Conservation (phyloP, 1,140 invertebrate species). For the Leptinotarsa texana region DNA sequence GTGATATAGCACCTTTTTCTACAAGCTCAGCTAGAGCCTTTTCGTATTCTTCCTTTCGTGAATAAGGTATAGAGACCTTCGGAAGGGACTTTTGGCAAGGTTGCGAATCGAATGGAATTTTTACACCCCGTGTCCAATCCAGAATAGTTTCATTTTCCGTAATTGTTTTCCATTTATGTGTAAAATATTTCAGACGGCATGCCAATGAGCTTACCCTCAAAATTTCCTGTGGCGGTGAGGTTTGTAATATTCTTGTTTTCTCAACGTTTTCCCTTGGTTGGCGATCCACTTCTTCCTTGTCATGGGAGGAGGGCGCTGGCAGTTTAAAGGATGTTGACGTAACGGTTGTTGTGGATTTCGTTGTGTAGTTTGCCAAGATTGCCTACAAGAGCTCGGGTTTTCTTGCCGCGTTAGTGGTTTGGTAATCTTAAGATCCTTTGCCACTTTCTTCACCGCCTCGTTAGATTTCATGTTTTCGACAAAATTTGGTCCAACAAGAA, state of each 20-base stretch:
- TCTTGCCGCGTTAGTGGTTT: not conserved
- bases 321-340: not conserved
- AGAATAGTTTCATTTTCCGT: not conserved
- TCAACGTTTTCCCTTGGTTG: not conserved
- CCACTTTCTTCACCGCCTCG: not conserved
- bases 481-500: slow-evolving; percentile 16
- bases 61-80: not conserved
- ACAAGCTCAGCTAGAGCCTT: not conserved
- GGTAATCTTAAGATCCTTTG: not conserved
- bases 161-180: too few relatives aligned
- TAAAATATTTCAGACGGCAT: too few relatives aligned
- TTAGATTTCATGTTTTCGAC: slow-evolving; percentile 19
- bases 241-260: too few relatives aligned
- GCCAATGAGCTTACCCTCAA: too few relatives aligned
- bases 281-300: not conserved
- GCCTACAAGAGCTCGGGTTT: not conserved
- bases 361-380: not conserved
- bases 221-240: too few relatives aligned
- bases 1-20: slow-evolving; percentile 13
- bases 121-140: slow-evolving; percentile 3
- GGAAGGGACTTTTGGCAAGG: slow-evolving; percentile 15
- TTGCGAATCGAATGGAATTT: slow-evolving; percentile 24
- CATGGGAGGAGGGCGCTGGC: not conserved
- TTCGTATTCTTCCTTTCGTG: not conserved
- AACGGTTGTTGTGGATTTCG: not conserved